Conservation (phyloP, 2,888 invertebrate genomes). For the Diplolepis rosae region DNA sequence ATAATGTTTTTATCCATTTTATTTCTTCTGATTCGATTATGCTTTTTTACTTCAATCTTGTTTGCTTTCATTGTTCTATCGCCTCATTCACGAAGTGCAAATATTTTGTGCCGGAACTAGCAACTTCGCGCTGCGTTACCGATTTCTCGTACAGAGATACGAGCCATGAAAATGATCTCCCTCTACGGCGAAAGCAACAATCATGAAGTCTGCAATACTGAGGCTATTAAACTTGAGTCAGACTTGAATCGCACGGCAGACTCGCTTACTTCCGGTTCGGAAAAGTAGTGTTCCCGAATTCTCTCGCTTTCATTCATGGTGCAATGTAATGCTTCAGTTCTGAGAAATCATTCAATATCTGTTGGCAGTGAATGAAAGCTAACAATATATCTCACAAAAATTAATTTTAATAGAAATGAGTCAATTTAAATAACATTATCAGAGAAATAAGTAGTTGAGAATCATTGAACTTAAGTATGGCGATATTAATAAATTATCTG, state of each 20-base stretch:
- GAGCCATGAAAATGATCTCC: constrained; percentile 60
- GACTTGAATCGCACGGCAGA: constrained; percentile 38
- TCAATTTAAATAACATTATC: neutral
- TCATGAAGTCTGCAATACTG: constrained; percentile 39
- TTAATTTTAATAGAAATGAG: neutral
- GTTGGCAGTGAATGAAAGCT: neutral
- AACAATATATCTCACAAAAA: neutral
- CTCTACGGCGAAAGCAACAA: constrained; percentile 65
- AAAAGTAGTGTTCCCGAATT: constrained; percentile 54
- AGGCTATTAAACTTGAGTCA: constrained; percentile 44
- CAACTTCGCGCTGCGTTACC: constrained; percentile 48
- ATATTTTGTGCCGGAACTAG: constrained; percentile 51
- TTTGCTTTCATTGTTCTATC: neutral
- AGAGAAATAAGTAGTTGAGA: neutral
- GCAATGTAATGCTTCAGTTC: neutral
- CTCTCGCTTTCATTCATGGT: constrained; percentile 29
- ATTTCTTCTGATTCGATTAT: neutral
- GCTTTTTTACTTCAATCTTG: neutral
- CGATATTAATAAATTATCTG: too few species aligned
- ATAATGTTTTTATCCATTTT: neutral
- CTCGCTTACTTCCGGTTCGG: constrained; percentile 59
- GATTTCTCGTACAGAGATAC: constrained; percentile 58
- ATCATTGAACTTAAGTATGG: neutral
- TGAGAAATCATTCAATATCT: neutral
- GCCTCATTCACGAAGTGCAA: constrained; percentile 3